These are phyloP conservation scores for Rhynchopsitta pachyrhyncha DNA, from an alignment of 2,113 vertebrate genomes.

Conservation along the genomic window DNA sequence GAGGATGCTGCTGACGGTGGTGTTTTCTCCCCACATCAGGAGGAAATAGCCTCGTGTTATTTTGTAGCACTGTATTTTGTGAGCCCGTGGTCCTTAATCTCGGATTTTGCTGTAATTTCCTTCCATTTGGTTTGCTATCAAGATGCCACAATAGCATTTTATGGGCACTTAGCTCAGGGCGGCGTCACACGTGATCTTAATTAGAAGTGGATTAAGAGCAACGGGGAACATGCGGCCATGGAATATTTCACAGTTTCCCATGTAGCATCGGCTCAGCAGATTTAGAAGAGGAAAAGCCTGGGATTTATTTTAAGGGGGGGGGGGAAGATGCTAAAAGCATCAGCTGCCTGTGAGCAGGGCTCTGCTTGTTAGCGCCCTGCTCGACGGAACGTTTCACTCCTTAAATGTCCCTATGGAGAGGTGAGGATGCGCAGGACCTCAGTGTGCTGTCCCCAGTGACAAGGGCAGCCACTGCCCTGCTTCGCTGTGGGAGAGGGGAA, in stretches of 20 bases:
- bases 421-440: neutral
- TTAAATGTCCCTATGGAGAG: neutral
- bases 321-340: neutral
- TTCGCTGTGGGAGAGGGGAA: accelerated
- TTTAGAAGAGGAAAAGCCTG: neutral
- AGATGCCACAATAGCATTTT: neutral
- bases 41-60: neutral
- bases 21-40: neutral
- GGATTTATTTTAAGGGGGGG: neutral
- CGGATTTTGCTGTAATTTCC: conserved; percentile 26
- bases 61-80: neutral
- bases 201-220: conserved; percentile 34
- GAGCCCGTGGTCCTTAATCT: neutral
- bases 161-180: neutral
- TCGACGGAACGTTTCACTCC: neutral
- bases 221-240: neutral
- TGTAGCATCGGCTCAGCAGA: neutral
- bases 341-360: neutral
- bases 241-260: neutral
- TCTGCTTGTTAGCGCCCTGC: neutral
- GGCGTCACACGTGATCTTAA: neutral
- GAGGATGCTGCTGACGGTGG: neutral
- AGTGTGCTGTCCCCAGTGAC: accelerated
- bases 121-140: neutral
- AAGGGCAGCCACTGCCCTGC: neutral